Percentiles rank a stretch among this genome's conserved stretches.
These are phyloP conservation scores for Lucilia cuprina DNA, from an alignment of 1,140 invertebrate species.

Conservation along the genomic window DNA sequence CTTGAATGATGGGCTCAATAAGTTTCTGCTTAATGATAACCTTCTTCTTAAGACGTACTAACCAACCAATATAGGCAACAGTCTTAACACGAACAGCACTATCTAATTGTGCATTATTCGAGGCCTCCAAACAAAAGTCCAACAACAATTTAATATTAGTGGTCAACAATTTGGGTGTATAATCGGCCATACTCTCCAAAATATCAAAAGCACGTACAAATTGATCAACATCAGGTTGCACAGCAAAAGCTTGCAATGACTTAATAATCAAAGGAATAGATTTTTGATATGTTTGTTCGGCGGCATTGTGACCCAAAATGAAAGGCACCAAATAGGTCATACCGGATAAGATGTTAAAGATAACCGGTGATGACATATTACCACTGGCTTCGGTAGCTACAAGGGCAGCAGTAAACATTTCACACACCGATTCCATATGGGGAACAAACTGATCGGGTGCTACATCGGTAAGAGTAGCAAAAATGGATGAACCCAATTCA, in stretches of 20 bases:
- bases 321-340: slow-evolving; percentile 55
- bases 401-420: slow-evolving; percentile 49
- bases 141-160: slow-evolving; percentile 72
- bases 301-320: slow-evolving; percentile 48
- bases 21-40: slow-evolving; percentile 77
- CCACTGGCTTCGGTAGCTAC: slow-evolving; percentile 46
- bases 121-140: slow-evolving; percentile 73
- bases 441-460: slow-evolving; percentile 59
- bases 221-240: slow-evolving; percentile 67
- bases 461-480: slow-evolving; percentile 50
- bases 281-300: slow-evolving; percentile 67
- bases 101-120: slow-evolving; percentile 66
- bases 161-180: slow-evolving; percentile 69
- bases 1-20: slow-evolving; percentile 73
- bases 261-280: slow-evolving; percentile 71
- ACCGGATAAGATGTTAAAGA: slow-evolving; percentile 50
- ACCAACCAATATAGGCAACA: slow-evolving; percentile 71
- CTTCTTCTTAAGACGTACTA: slow-evolving; percentile 76
- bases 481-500: slow-evolving; percentile 57
- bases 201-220: slow-evolving; percentile 73
- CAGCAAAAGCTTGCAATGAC: slow-evolving; percentile 67
- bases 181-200: slow-evolving; percentile 76
- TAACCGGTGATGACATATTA: slow-evolving; percentile 50
- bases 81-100: slow-evolving; percentile 72
- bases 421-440: slow-evolving; percentile 55